A percentile compares a stretch with the other conserved stretches of the same genome.
Conservation (phyloP, 2,113 vertebrate genomes). For the Phalacrocorax aristotelis region DNA sequence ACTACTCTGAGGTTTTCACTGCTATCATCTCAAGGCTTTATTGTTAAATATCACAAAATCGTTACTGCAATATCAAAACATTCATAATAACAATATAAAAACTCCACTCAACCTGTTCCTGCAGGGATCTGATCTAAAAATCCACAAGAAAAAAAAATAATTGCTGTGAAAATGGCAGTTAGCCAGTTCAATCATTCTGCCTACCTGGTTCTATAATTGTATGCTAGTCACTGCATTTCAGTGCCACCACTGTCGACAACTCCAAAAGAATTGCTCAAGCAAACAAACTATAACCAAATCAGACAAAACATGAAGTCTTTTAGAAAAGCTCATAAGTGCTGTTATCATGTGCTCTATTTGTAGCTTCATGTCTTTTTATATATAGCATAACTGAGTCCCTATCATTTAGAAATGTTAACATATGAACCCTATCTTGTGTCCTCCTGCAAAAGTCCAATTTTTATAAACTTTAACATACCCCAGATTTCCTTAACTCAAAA, state of each 20-base stretch:
- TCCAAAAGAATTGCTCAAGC: neutral
- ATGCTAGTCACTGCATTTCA: neutral
- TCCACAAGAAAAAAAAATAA: constrained; percentile 14
- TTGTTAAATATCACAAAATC: constrained; percentile 55
- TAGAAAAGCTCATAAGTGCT: neutral
- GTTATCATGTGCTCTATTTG: neutral
- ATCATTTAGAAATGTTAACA: neutral
- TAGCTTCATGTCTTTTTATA: neutral
- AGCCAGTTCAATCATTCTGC: constrained; percentile 33
- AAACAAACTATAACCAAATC: neutral
- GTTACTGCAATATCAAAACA: constrained; percentile 51
- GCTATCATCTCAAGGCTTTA: constrained; percentile 26
- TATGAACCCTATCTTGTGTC: neutral
- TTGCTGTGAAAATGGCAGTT: constrained; percentile 42
- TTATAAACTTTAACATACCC: neutral
- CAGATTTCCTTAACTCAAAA: neutral
- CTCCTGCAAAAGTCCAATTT: neutral
- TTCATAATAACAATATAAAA: constrained; percentile 50
- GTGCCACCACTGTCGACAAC: neutral
- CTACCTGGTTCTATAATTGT: neutral
- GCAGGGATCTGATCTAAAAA: constrained; percentile 63
- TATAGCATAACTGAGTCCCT: neutral
- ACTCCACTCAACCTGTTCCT: constrained; percentile 52
- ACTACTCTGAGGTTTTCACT: neutral
- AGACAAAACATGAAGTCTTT: neutral